Conservation (phyloP, 1,140 invertebrate genomes). For the Diorhabda sublineata region DNA sequence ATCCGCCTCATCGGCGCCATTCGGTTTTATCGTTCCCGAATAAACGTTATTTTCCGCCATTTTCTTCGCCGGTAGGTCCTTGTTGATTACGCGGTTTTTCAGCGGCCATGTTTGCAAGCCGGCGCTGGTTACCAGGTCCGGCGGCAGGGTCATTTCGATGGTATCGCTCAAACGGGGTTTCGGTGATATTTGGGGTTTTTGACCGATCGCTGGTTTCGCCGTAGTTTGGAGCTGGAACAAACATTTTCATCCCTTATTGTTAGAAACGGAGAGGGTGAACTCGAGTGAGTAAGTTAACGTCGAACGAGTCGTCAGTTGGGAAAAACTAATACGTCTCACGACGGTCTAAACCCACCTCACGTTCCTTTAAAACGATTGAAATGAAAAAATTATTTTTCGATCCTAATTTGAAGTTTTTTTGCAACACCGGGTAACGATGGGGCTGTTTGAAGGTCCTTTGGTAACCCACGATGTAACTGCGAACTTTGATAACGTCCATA, state of each 20-base stretch:
- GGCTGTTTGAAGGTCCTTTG: too few relatives aligned
- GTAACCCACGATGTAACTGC: too few relatives aligned
- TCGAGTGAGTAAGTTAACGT: too few relatives aligned
- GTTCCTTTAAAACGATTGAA: too few relatives aligned
- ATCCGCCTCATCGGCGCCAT: conserved; percentile 6
- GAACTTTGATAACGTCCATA: too few relatives aligned
- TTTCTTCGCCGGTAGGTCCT: conserved; percentile 26
- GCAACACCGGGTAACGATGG: too few relatives aligned
- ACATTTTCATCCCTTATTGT: background rate
- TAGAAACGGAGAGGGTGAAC: too few relatives aligned
- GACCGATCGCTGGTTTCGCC: conserved; percentile 54
- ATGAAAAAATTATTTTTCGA: too few relatives aligned
- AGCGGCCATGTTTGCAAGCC: conserved; percentile 59
- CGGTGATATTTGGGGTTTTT: conserved; percentile 57
- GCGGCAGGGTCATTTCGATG: conserved; percentile 53
- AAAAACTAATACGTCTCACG: too few relatives aligned
- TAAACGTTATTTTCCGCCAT: background rate
- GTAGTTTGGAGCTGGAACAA: conserved; percentile 31
- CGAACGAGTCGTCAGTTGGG: too few relatives aligned
- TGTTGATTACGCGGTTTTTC: conserved; percentile 56
- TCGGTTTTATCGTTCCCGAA: background rate
- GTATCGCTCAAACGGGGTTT: conserved; percentile 52
- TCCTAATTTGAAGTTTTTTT: too few relatives aligned
- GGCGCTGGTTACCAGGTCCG: conserved; percentile 45
- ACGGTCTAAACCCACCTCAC: too few relatives aligned